Percentiles rank a stretch among this genome's conserved stretches.
Conservation (phyloP, 2,113 vertebrate species). For the Kryptolebias marmoratus region DNA sequence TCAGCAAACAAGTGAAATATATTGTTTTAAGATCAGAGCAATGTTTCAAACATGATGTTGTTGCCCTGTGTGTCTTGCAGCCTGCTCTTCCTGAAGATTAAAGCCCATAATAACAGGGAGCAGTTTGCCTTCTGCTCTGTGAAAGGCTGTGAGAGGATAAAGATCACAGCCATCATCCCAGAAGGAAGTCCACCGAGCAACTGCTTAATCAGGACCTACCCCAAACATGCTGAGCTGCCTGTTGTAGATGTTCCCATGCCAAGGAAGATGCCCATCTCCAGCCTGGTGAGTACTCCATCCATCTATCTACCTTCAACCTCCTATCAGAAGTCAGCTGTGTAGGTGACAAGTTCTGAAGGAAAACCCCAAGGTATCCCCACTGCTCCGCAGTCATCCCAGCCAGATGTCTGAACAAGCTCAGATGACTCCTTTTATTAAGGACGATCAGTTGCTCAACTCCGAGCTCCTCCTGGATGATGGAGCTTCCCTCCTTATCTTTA, state of each 20-base stretch:
- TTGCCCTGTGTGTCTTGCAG: constrained; percentile 66
- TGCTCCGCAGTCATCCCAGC: no score
- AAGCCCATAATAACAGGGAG: constrained; percentile 88
- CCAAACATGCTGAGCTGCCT: constrained; percentile 85
- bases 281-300: constrained; percentile 80
- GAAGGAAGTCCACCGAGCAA: constrained; percentile 83
- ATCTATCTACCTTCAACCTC: no score
- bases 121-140: constrained; percentile 92
- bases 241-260: constrained; percentile 93
- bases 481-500: no score
- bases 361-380: no score
- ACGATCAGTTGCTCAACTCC: no score
- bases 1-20: no score
- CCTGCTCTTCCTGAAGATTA: constrained; percentile 91
- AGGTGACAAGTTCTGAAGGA: no score
- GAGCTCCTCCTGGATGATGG: no score
- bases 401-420: no score
- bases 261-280: constrained; percentile 78
- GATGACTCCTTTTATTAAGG: no score
- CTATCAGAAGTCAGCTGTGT: no score
- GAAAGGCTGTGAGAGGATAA: constrained; percentile 92
- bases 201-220: constrained; percentile 88
- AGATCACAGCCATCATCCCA: constrained; percentile 89
- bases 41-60: neutral
- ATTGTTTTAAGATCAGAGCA: no score